Evolutionary conservation across 2,888 invertebrate species (phyloP), one percentile per base, ranked within the genome.

Genomic region (Macrosiphum euphorbiae): DNA sequence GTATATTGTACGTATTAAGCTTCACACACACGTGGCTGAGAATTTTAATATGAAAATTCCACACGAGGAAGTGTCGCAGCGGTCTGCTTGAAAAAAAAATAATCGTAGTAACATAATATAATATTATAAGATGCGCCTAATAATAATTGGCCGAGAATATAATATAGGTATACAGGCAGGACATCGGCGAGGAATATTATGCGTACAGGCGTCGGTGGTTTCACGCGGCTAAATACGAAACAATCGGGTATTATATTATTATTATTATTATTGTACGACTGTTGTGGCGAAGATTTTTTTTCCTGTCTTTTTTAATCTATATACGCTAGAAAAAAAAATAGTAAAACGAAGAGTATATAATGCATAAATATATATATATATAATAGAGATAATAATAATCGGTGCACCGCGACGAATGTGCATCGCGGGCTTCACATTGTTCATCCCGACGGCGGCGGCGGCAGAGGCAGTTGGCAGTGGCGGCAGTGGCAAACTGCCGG

Each of bases 41-140:
- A 93, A 93, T 93, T 90, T 93, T 93, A 93, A 93, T 93, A 93
- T 50, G 93, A 93, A 93, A 93, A 93, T 93, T 85, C 93, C 93
- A 55, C 88, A 84, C 78, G 67, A 84, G 92, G 88, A 93, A 93
- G 47, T 35, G 85, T 52, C 44, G 24, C 44, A 20, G 55, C 55
- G 55, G 55, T 55, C 26, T n/a, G 86, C 44, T 28, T 28, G 26
- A 13, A 41, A 1, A 44, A 58, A 91, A 88, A 41, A 50, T 10
- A 47, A 28, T 8, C n/a, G 41, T 11, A 8, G 13, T 28, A 44
- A 24, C 20, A 55, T 55, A 55, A 55, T 55, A 55, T 52, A 55
- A 24, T 55, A 55, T 24, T 16, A 61, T 47, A 61, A 61, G 58
- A 58, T 88, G 78, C 78, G 24, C 52, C 20, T 78, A 92, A 92